Evolutionary conservation across 2,888 invertebrate species (phyloP).

Genomic region (Cephus pulcher): DNA sequence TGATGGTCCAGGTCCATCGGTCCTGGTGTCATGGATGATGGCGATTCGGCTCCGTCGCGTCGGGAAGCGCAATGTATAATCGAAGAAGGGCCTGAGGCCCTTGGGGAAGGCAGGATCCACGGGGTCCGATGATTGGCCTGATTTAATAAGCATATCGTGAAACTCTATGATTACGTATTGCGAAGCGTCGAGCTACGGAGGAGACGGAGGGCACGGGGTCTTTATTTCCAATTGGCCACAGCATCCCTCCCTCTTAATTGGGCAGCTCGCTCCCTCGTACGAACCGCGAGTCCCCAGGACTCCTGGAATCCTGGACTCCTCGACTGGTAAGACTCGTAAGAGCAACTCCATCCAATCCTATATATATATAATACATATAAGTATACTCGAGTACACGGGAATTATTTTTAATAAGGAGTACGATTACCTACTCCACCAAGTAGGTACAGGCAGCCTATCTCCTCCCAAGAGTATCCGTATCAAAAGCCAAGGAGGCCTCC

Average conservation of each 20-base stretch:
- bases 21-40: neutral
- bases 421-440: neutral
- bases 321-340: neutral
- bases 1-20: neutral
- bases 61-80: neutral
- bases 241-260: constrained; percentile 35
- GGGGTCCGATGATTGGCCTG: constrained; percentile 29
- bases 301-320: neutral
- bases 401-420: constrained; percentile 48
- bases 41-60: neutral
- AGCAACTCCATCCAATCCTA: neutral
- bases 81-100: constrained; percentile 14
- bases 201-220: constrained; percentile 35
- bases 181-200: constrained; percentile 39
- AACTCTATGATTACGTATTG: constrained; percentile 47
- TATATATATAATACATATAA: no score
- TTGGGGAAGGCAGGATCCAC: constrained; percentile 7
- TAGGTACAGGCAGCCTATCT: neutral
- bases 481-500: neutral
- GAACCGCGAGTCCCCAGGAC: neutral
- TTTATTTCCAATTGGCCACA: constrained; percentile 53
- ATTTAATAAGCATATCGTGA: constrained; percentile 56
- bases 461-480: neutral
- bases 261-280: constrained; percentile 24
- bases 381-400: constrained; percentile 25